Evolutionary conservation across 2,888 invertebrate species (phyloP).

Genomic region (Eupithecia vulgata): DNA sequence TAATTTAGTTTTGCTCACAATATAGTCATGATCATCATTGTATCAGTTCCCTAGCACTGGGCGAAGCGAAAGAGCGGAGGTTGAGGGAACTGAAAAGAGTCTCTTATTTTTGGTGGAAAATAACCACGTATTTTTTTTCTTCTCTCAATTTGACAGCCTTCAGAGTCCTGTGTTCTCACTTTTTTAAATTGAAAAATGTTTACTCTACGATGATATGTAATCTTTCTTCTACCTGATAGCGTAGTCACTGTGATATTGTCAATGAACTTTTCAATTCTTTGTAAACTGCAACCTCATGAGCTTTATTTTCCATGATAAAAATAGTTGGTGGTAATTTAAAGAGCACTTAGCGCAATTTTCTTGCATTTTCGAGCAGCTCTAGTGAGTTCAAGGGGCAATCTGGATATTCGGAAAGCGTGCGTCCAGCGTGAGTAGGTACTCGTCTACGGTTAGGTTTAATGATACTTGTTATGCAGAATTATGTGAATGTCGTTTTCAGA

Average conservation of each 20-base stretch:
- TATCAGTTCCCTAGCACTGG: neutral
- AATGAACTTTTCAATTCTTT: neutral
- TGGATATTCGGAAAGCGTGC: slow-evolving; percentile 2
- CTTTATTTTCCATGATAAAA: neutral
- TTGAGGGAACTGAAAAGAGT: neutral
- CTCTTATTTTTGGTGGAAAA: neutral
- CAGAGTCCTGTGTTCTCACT: neutral
- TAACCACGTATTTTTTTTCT: neutral
- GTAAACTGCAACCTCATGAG: neutral
- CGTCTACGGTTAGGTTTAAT: neutral
- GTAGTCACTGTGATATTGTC: neutral
- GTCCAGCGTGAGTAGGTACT: neutral
- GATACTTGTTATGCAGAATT: slow-evolving; percentile 2
- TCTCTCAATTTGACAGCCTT: neutral
- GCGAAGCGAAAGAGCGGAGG: neutral
- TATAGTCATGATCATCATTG: too few relatives aligned
- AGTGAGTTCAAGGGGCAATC: slow-evolving; percentile 14
- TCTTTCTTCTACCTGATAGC: too few relatives aligned
- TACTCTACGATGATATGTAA: neutral
- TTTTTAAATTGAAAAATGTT: neutral
- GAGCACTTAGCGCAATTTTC: slow-evolving; percentile 8
- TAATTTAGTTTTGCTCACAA: too few relatives aligned
- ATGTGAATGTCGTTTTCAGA: too few relatives aligned
- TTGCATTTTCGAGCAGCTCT: slow-evolving; percentile 17
- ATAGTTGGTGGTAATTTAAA: neutral